A percentile compares a stretch with the other conserved stretches of the same genome.
Conservation (phyloP, 2,113 vertebrate genomes). For the Centropus bengalensis region DNA sequence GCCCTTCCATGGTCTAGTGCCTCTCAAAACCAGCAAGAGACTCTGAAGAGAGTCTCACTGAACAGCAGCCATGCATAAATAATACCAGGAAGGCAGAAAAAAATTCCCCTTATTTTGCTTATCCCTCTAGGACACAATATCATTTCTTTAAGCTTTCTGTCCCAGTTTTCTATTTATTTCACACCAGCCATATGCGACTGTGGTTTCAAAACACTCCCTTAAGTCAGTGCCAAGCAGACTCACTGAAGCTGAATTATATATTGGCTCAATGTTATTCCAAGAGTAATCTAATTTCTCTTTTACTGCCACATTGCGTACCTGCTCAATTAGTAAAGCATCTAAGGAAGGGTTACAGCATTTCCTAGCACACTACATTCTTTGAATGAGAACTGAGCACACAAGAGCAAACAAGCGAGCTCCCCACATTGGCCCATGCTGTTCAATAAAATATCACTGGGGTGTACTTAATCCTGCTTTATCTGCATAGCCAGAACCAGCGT, state of each 20-base stretch:
- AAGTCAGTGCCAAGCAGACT: background rate
- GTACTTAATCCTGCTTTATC: background rate
- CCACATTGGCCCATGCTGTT: accelerated
- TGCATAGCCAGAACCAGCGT: background rate
- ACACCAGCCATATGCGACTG: background rate
- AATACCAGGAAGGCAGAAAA: background rate
- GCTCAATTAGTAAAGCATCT: background rate
- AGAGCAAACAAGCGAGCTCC: background rate
- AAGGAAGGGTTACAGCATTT: background rate
- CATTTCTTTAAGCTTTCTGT: background rate
- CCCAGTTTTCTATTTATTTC: slow-evolving; percentile 22
- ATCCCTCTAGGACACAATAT: background rate
- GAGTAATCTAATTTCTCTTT: background rate
- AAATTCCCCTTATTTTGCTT: background rate
- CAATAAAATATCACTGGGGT: background rate
- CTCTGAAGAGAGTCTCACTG: background rate
- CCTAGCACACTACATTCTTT: background rate
- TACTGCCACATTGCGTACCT: background rate
- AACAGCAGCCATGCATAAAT: background rate
- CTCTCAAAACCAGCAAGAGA: background rate
- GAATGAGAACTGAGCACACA: background rate
- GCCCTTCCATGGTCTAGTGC: background rate
- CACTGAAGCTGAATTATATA: background rate
- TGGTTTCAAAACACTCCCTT: background rate
- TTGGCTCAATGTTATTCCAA: background rate